These are phyloP conservation scores for Lynx canadensis DNA, from an alignment of 2,113 vertebrate genomes.

Conservation along the genomic window DNA sequence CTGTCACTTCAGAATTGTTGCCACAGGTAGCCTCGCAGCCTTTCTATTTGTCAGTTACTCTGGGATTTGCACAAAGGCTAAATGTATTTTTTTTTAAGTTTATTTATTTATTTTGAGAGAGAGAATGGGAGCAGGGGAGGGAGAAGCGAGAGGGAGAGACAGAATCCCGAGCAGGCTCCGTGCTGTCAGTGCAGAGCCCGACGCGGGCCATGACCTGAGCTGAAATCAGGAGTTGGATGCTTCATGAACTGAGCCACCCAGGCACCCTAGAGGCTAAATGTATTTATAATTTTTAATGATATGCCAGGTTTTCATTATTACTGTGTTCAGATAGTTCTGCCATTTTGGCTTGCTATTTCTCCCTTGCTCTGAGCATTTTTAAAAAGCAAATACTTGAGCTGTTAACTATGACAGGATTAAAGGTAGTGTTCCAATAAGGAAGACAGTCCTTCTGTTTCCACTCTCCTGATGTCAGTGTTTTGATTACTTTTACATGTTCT, in stretches of 20 bases:
- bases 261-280: neutral
- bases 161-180: neutral
- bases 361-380: neutral
- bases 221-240: neutral
- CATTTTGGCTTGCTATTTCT: neutral
- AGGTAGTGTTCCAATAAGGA: neutral
- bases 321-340: conserved; percentile 19
- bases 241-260: neutral
- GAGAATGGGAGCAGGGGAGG: neutral
- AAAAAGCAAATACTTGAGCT: neutral
- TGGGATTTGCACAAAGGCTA: neutral
- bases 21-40: neutral
- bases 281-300: conserved; percentile 5
- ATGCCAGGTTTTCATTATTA: neutral
- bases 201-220: neutral
- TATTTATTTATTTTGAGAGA: neutral
- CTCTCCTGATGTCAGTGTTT: neutral
- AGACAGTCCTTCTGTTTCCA: neutral
- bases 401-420: neutral
- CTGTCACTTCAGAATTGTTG: neutral
- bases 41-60: neutral
- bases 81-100: neutral
- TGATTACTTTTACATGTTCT: neutral
- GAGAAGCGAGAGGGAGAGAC: neutral
- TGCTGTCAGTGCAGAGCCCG: neutral